Conservation (phyloP, 2,888 invertebrate genomes). For the Entomobrya proxima region DNA sequence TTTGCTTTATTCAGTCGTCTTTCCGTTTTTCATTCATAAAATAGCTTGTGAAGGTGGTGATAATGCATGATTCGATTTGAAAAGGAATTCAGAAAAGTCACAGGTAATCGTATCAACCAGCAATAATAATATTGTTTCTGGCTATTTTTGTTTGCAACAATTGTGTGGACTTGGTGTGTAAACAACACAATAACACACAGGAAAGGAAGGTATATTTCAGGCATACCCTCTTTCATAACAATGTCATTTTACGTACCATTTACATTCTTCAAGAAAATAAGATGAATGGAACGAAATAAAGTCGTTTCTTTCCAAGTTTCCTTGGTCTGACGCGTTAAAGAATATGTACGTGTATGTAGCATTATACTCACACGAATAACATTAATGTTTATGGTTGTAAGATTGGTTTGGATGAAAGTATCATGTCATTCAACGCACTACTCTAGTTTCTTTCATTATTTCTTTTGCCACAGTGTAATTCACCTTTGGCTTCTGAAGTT, state of each 20-base stretch:
- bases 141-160: slow-evolving; percentile 34
- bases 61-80: slow-evolving; percentile 11
- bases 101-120: neutral
- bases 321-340: neutral
- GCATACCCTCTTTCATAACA: neutral
- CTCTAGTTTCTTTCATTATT: slow-evolving; percentile 51
- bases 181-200: neutral
- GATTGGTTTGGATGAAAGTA: slow-evolving; percentile 18
- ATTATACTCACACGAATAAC: too few species aligned
- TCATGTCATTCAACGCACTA: slow-evolving; percentile 50
- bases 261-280: slow-evolving; percentile 49
- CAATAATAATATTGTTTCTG: neutral
- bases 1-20: neutral
- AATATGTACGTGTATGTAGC: too few species aligned
- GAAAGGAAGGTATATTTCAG: neutral
- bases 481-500: slow-evolving; percentile 42
- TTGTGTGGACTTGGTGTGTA: slow-evolving; percentile 5
- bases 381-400: too few species aligned
- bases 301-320: slow-evolving; percentile 61
- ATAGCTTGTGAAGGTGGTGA: slow-evolving; percentile 13
- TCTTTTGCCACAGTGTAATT: neutral
- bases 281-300: slow-evolving; percentile 65
- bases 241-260: neutral
- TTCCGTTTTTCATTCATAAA: slow-evolving; percentile 38
- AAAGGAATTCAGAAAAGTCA: slow-evolving; percentile 66